These are phyloP conservation scores for Agonopterix subpropinquella DNA, from an alignment of 2,888 invertebrate genomes.

Conservation along the genomic window DNA sequence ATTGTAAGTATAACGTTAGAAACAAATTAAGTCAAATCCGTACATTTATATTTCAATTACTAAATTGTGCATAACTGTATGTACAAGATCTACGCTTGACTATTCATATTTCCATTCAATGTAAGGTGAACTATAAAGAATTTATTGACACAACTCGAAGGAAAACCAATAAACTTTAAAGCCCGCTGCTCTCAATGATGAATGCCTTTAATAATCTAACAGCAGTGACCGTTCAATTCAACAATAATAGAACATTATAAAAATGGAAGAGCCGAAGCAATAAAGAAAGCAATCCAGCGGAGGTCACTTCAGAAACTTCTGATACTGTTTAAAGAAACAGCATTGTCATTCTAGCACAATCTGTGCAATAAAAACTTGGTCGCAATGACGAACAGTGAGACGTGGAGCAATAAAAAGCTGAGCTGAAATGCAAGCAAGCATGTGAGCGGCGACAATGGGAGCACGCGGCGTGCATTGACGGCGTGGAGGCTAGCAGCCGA, in stretches of 20 bases:
- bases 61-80: no score
- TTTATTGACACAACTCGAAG: no score
- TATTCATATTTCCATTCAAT: no score
- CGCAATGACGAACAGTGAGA: constrained; percentile 4
- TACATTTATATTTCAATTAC: no score
- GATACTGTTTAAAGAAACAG: constrained; percentile 5
- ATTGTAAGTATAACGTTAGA: constrained; percentile 3
- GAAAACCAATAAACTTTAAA: no score
- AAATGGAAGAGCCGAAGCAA: background rate
- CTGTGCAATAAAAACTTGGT: constrained; percentile 27
- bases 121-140: no score
- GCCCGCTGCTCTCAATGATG: no score
- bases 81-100: no score
- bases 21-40: background rate
- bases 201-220: no score
- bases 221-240: no score
- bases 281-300: background rate
- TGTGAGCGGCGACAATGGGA: constrained; percentile 39
- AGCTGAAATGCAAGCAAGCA: constrained; percentile 37
- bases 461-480: constrained; percentile 28
- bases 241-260: background rate
- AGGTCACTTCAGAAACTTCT: background rate
- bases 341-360: constrained; percentile 6
- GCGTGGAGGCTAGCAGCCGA: constrained; percentile 16
- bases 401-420: constrained; percentile 12